phyloP scores from a whole-genome alignment of 2,888 invertebrate species.

The Melanostoma scalare region DNA sequence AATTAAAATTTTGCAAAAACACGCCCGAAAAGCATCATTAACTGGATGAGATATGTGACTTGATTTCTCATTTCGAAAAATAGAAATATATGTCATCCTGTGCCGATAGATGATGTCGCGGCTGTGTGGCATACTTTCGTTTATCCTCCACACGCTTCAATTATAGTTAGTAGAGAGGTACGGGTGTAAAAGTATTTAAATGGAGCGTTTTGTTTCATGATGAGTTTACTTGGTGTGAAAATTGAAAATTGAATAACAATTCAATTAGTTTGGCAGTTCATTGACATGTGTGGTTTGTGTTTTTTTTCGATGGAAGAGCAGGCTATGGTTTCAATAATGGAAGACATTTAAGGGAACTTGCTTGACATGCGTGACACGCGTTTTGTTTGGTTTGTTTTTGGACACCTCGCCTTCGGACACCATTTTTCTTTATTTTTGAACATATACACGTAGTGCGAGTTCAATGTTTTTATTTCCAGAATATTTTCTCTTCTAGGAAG shows the following conservation, averaged over 20 bases:
- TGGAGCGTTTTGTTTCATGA: slow-evolving; percentile 40
- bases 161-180: slow-evolving; percentile 24
- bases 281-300: slow-evolving; percentile 31
- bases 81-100: slow-evolving; percentile 20
- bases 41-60: slow-evolving; percentile 51
- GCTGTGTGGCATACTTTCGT: slow-evolving; percentile 39
- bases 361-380: too few species aligned
- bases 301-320: background rate
- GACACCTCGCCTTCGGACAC: too few species aligned
- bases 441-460: too few species aligned
- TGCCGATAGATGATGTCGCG: slow-evolving; percentile 1
- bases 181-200: slow-evolving; percentile 28
- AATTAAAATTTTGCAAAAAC: slow-evolving; percentile 57
- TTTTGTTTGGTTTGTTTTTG: too few species aligned
- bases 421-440: too few species aligned
- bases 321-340: too few species aligned
- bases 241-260: slow-evolving; percentile 54
- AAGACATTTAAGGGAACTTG: too few species aligned
- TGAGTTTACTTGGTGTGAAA: slow-evolving; percentile 20
- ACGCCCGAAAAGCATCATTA: slow-evolving; percentile 61
- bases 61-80: slow-evolving; percentile 21
- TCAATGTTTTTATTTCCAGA: too few species aligned
- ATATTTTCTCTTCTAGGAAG: too few species aligned
- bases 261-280: slow-evolving; percentile 66
- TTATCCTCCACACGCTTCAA: slow-evolving; percentile 25